Conservation (phyloP, 2,888 invertebrate genomes). For the Trichopria drosophilae region DNA sequence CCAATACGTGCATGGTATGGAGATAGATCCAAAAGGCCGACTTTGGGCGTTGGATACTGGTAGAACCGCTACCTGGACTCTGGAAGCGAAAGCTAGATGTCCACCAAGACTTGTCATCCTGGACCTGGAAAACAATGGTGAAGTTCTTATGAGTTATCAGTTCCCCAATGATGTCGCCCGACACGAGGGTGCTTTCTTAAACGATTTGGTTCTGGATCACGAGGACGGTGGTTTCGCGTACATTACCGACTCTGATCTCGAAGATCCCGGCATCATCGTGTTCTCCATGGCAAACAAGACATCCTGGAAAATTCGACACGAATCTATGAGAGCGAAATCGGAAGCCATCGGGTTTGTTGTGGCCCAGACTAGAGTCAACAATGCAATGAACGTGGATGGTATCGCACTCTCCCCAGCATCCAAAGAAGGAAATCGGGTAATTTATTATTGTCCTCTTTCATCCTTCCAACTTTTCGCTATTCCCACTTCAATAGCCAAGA, state of each 20-base stretch:
- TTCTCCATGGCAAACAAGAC: conserved; percentile 67
- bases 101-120: conserved; percentile 71
- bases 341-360: conserved; percentile 67
- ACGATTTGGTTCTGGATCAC: conserved; percentile 74
- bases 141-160: conserved; percentile 60
- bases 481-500: conserved; percentile 65
- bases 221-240: conserved; percentile 70
- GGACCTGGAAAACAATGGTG: conserved; percentile 66
- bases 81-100: conserved; percentile 60
- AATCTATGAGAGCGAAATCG: conserved; percentile 66
- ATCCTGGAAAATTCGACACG: conserved; percentile 73
- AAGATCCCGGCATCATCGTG: conserved; percentile 74
- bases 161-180: conserved; percentile 67
- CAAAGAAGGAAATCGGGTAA: conserved; percentile 41
- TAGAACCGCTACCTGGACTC: conserved; percentile 65
- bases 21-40: conserved; percentile 70
- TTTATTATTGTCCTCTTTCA: conserved; percentile 71
- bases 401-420: conserved; percentile 69
- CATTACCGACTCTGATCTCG: conserved; percentile 71
- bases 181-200: conserved; percentile 65
- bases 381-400: conserved; percentile 69
- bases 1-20: conserved; percentile 76
- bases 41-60: conserved; percentile 65
- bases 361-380: conserved; percentile 63
- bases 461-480: conserved; percentile 70